Evolutionary conservation across 1,140 invertebrate species (phyloP), one percentile per base, ranked within the genome.

Genomic region (Arion vulgaris): DNA sequence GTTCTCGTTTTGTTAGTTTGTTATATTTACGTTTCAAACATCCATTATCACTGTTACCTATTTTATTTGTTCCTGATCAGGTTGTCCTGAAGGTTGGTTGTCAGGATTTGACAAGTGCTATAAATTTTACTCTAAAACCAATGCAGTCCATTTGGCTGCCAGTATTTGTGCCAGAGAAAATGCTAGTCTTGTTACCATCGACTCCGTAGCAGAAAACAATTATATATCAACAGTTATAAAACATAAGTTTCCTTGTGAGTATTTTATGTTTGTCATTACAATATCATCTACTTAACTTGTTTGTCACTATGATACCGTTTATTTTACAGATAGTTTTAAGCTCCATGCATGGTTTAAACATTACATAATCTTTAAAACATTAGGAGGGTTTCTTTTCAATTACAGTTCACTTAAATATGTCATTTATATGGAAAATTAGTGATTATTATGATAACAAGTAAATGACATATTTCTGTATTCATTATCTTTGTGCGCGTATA

Each of bases 161-260:
- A 77, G 73, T 41, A 84, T 81, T 26, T 90, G 89, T 81, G 32
- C 62, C 23, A 36, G 45, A 0, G 39, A 82, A 5, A 92, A 92
- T 38, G 92, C 93, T 19, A 88, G 91, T 38, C 90, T 95, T n/a
- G 83, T 94, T 19, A 93, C 93, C 49, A 92, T 95, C 62, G 89
- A 91, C 15, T 93, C 91, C 23, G 91, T 94, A 88, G 88, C 88
- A n/a, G 94, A 95, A 90, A 95, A 94, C 87, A 92, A 95, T 87
- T 94, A 94, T 82, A 72, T 95, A 15, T 95, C 94, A 26, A 94
- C 94, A 84, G 92, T 94, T 32, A 32, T 80, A 11, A 80, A 49
- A 49, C 71, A 71, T 36, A 19, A 26, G 5, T 7, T 51, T 17
- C 62, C 62, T 32, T 17, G 78, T 71, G 32, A 57, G 76, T 78